phyloP scores from a whole-genome alignment of 1,140 invertebrate species.

The Trachymyrmex cornetzi region DNA sequence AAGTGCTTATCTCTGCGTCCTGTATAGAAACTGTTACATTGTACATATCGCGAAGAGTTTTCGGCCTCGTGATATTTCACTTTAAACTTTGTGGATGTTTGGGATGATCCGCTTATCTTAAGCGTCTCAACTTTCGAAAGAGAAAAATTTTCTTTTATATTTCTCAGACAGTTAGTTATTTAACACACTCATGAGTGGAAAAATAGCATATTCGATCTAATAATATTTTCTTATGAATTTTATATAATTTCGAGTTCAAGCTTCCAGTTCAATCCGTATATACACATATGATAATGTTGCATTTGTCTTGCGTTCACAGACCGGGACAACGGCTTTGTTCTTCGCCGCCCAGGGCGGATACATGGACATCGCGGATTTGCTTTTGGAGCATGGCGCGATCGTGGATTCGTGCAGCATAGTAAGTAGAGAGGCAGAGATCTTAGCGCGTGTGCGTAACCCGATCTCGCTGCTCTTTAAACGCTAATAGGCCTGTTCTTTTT shows the following conservation, averaged over 20 bases:
- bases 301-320: slow-evolving; percentile 88
- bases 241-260: no score
- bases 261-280: no score
- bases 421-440: slow-evolving; percentile 80
- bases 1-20: neutral
- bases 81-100: neutral
- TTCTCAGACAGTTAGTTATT: no score
- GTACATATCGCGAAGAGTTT: neutral
- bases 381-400: slow-evolving; percentile 92
- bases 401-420: slow-evolving; percentile 94
- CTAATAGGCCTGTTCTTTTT: no score
- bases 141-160: neutral
- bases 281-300: neutral
- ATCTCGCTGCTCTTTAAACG: slow-evolving; percentile 32
- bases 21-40: slow-evolving; percentile 25
- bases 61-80: neutral
- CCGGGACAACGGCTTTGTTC: slow-evolving; percentile 96
- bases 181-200: no score
- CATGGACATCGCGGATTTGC: slow-evolving; percentile 92
- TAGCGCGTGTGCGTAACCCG: neutral
- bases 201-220: no score
- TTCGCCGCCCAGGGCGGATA: slow-evolving; percentile 97
- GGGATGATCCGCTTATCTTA: neutral
- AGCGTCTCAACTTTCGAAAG: neutral
- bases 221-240: no score